A percentile compares a stretch with the other conserved stretches of the same genome.
Conservation (phyloP, 2,888 invertebrate species). For the Cephus pygmeus region DNA sequence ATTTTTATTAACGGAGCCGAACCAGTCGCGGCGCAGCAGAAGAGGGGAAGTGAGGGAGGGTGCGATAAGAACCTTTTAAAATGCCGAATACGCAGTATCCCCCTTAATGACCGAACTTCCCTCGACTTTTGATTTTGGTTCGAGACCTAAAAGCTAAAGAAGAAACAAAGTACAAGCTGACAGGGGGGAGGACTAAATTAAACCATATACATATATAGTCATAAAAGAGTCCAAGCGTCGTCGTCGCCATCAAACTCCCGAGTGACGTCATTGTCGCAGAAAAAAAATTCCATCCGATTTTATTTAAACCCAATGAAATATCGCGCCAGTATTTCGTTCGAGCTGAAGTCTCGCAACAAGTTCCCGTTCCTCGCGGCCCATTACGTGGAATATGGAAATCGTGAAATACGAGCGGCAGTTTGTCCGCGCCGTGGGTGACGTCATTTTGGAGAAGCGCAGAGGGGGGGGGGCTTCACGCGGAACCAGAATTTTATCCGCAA, state of each 20-base stretch:
- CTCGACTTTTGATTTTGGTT: background rate
- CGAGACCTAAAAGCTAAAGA: background rate
- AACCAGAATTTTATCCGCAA: background rate
- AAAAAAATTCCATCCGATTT: background rate
- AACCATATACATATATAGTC: no score
- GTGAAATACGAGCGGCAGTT: conserved; percentile 1
- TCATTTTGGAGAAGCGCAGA: background rate
- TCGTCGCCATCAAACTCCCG: background rate
- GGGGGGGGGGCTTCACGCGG: background rate
- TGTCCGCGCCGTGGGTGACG: background rate
- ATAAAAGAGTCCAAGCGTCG: background rate
- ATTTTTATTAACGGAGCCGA: background rate
- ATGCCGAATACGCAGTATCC: background rate
- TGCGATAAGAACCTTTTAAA: background rate
- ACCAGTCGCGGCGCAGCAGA: no score
- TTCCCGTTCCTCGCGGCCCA: background rate
- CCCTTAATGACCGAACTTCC: background rate
- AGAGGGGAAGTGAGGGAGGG: no score
- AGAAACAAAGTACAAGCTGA: background rate
- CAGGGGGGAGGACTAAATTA: no score
- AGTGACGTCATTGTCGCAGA: background rate
- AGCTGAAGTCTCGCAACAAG: background rate
- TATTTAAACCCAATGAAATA: no score
- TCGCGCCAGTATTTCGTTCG: background rate
- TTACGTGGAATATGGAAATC: background rate